Percentiles rank a stretch among this genome's conserved stretches.
Conservation (phyloP, 2,888 invertebrate species). For the Mechanitis mazaeus region DNA sequence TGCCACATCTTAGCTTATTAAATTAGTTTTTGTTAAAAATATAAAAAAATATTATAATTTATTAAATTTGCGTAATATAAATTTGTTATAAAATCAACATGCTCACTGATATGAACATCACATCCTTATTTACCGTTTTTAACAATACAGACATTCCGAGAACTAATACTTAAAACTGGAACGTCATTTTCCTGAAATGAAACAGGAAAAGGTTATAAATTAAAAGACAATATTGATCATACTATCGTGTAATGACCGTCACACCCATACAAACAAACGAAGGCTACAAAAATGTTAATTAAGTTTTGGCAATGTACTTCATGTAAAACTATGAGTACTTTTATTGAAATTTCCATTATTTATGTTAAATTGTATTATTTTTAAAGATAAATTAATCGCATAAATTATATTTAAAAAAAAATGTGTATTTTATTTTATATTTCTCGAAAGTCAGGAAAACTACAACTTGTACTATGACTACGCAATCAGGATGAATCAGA, state of each 20-base stretch:
- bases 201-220: constrained; percentile 25
- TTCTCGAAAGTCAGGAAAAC: constrained; percentile 13
- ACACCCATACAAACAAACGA: constrained; percentile 11
- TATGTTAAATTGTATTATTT: no score
- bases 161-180: constrained; percentile 14
- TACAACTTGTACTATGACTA: constrained; percentile 19
- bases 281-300: background rate
- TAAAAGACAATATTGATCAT: constrained; percentile 21
- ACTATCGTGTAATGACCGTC: constrained; percentile 18
- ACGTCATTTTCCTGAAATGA: constrained; percentile 13
- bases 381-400: no score
- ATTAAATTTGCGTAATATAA: no score
- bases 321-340: background rate
- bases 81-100: no score
- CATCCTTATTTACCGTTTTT: background rate
- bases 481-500: constrained; percentile 28
- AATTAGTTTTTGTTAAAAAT: background rate
- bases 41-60: background rate
- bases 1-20: background rate
- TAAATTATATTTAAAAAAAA: background rate
- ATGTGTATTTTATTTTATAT: constrained; percentile 1
- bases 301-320: background rate
- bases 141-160: constrained; percentile 9
- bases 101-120: background rate
- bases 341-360: no score